Conservation (phyloP, 2,113 vertebrate genomes). For the Callorhinus ursinus region DNA sequence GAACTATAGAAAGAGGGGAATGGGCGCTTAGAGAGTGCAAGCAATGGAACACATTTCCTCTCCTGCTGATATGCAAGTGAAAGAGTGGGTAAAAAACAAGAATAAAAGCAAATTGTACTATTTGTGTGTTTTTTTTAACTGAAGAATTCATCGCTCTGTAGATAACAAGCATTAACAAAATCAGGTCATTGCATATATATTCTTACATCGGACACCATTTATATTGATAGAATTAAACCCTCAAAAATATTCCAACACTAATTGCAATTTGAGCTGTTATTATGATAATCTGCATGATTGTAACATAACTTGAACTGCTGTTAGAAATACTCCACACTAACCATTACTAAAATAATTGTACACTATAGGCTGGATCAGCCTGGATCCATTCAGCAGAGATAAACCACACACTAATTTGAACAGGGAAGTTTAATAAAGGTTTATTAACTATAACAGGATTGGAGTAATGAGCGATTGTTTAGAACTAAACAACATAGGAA, state of each 20-base stretch:
- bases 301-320: not conserved
- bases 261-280: not conserved
- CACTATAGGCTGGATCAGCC: not conserved
- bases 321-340: not conserved
- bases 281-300: not conserved
- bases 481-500: not conserved
- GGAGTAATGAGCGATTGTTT: not conserved
- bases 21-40: not conserved
- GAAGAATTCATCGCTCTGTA: not conserved
- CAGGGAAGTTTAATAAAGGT: not conserved
- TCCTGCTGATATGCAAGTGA: not conserved
- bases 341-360: not conserved
- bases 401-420: not conserved
- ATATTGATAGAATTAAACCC: not conserved
- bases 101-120: not conserved
- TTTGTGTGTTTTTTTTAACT: not conserved
- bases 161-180: not conserved
- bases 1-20: not conserved
- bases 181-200: not conserved
- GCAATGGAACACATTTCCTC: not conserved
- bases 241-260: not conserved
- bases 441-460: not conserved
- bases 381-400: not conserved
- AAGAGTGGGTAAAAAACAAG: not conserved
- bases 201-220: not conserved